These are phyloP conservation scores for Platyrinchus mystaceus DNA, from an alignment of 2,797 vertebrate genomes.

Conservation along the genomic window DNA sequence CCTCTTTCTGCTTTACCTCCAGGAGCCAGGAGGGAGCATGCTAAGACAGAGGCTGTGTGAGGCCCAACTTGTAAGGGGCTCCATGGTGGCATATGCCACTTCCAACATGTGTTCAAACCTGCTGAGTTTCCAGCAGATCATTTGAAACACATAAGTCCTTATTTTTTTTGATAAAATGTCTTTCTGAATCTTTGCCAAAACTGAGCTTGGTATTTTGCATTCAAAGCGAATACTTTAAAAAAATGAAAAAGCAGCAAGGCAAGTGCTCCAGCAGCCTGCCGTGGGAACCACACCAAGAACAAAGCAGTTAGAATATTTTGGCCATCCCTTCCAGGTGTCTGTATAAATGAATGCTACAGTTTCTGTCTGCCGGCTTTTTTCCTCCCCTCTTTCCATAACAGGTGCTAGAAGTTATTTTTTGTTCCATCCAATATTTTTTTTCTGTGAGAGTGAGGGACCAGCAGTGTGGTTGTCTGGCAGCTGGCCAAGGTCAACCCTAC, in stretches of 20 bases:
- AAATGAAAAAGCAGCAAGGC: slow-evolving; percentile 6
- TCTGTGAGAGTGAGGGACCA: rapidly evolving
- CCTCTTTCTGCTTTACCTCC: background rate
- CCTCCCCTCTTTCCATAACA: background rate
- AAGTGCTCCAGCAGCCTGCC: background rate
- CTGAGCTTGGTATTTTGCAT: background rate
- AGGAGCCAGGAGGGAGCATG: rapidly evolving
- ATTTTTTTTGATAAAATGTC: background rate
- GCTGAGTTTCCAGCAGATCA: background rate
- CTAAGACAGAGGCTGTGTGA: background rate
- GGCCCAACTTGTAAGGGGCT: background rate
- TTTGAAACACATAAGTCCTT: slow-evolving; percentile 32
- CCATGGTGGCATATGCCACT: rapidly evolving
- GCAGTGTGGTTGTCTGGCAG: background rate
- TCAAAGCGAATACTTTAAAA: slow-evolving; percentile 49
- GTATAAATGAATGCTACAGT: background rate
- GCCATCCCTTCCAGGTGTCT: background rate
- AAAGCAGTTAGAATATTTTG: background rate
- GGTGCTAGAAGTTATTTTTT: background rate
- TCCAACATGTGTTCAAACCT: background rate
- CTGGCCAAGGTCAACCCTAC: background rate
- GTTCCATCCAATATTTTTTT: background rate
- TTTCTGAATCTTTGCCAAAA: slow-evolving; percentile 40
- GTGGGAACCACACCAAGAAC: background rate
- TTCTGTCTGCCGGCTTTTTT: background rate